Percentiles rank a stretch among this genome's conserved stretches.
Conservation (phyloP, 2,113 vertebrate species). For the Amphiprion percula region DNA sequence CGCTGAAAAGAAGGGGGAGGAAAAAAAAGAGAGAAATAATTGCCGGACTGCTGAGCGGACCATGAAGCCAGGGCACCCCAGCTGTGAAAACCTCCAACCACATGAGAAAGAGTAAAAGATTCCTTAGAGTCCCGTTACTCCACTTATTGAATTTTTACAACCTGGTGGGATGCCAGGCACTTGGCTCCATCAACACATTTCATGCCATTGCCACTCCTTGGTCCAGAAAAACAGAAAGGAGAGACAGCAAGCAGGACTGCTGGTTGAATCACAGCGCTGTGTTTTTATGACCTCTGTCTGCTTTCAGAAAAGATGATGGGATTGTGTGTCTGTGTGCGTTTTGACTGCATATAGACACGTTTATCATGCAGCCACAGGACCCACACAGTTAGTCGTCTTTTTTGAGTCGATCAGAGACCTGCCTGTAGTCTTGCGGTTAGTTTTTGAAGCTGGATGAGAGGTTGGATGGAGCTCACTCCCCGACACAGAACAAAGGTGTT, state of each 20-base stretch:
- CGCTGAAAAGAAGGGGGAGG: background rate
- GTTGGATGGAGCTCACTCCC: conserved; percentile 29
- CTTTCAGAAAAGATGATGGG: conserved; percentile 6
- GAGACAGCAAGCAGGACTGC: conserved; percentile 35
- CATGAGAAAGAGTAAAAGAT: conserved; percentile 67
- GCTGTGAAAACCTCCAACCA: conserved; percentile 74
- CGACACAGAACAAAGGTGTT: conserved; percentile 55
- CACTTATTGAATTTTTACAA: conserved; percentile 76
- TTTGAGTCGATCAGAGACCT: conserved; percentile 22
- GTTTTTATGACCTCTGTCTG: conserved; percentile 44
- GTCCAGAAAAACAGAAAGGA: conserved; percentile 60
- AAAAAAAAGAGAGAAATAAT: background rate
- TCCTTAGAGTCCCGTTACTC: conserved; percentile 70
- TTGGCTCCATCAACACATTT: conserved; percentile 52
- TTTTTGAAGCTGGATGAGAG: conserved; percentile 2
- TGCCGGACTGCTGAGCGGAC: conserved; percentile 35
- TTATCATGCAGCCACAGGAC: conserved; percentile 17
- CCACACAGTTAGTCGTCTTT: conserved; percentile 18
- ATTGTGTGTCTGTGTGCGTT: background rate
- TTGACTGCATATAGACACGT: background rate
- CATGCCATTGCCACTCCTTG: conserved; percentile 52
- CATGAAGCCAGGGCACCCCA: conserved; percentile 38
- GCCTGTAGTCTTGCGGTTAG: conserved; percentile 41
- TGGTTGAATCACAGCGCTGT: conserved; percentile 38
- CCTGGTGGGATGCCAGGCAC: conserved; percentile 66